Evolutionary conservation across 2,888 invertebrate species (phyloP).

Genomic region (Muscina levida): DNA sequence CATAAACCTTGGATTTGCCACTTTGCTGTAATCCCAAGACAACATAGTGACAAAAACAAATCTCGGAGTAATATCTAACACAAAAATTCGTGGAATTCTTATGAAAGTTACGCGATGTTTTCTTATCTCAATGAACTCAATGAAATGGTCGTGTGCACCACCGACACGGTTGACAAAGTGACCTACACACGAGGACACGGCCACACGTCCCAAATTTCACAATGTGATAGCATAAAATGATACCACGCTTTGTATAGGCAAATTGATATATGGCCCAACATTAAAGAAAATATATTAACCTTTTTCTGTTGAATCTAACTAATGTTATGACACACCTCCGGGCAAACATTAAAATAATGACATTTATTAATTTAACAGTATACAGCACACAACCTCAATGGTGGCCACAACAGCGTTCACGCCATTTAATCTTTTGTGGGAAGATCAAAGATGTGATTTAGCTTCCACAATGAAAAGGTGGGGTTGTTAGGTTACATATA

Average conservation of each 20-base stretch:
- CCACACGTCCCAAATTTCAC: conserved; percentile 19
- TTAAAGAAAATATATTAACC: conserved; percentile 46
- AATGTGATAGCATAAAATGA: neutral
- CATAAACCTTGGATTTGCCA: too few relatives aligned
- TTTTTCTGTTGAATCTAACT: conserved; percentile 45
- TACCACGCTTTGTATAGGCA: conserved; percentile 14
- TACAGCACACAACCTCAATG: neutral
- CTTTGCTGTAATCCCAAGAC: too few relatives aligned
- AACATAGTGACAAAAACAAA: neutral
- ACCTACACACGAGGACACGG: conserved; percentile 1
- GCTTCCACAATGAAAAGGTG: neutral
- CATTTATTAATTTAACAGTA: conserved; percentile 49
- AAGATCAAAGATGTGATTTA: conserved; percentile 25
- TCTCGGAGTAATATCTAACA: neutral
- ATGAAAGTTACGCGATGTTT: too few relatives aligned
- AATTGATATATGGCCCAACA: conserved; percentile 42
- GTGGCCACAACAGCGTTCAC: conserved; percentile 1
- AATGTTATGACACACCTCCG: conserved; percentile 48
- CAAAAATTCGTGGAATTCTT: too few relatives aligned
- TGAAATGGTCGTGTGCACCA: neutral
- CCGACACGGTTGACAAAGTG: conserved; percentile 12
- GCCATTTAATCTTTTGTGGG: conserved; percentile 22
- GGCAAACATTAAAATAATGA: conserved; percentile 53
- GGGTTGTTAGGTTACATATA: conserved; percentile 7
- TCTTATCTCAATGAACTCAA: too few relatives aligned